Percentiles rank a stretch among this genome's conserved stretches.
These are phyloP conservation scores for Bovichtus variegatus DNA, from an alignment of 2,797 vertebrate species.

Conservation along the genomic window DNA sequence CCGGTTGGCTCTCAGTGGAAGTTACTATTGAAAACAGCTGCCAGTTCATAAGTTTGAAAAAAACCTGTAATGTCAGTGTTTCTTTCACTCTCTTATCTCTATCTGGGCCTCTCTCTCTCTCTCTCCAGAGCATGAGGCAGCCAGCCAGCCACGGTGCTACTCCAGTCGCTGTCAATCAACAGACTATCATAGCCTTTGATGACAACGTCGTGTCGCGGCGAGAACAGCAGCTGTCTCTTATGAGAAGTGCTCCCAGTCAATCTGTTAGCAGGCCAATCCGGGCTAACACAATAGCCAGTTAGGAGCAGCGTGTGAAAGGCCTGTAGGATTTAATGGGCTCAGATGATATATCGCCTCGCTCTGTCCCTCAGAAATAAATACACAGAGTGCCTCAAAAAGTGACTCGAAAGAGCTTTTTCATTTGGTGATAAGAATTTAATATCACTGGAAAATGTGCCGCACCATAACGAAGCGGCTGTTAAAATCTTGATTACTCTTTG, in stretches of 20 bases:
- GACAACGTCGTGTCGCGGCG: constrained; percentile 76
- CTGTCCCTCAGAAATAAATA: constrained; percentile 63
- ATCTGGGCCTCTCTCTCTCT: constrained; percentile 27
- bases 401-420: constrained; percentile 39
- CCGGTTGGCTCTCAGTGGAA: constrained; percentile 47
- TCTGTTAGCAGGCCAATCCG: constrained; percentile 83
- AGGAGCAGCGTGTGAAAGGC: constrained; percentile 68
- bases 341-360: constrained; percentile 65
- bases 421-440: constrained; percentile 43
- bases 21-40: constrained; percentile 42
- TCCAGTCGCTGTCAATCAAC: constrained; percentile 83
- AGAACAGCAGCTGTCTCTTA: constrained; percentile 86
- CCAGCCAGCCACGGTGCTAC: constrained; percentile 64
- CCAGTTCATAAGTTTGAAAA: constrained; percentile 40
- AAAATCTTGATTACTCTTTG: constrained; percentile 19
- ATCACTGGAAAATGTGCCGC: constrained; percentile 18
- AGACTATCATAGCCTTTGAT: constrained; percentile 84
- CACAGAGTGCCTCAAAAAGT: constrained; percentile 40
- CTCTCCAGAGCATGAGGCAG: constrained; percentile 58
- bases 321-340: constrained; percentile 76
- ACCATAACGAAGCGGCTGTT: constrained; percentile 10
- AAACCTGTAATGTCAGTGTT: constrained; percentile 33
- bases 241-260: constrained; percentile 82
- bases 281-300: constrained; percentile 78
- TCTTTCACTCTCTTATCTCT: constrained; percentile 34